Percentiles rank a stretch among this genome's conserved stretches.
These are phyloP conservation scores for Drosophila mayaguana DNA, from an alignment of 2,888 invertebrate genomes.

Conservation along the genomic window DNA sequence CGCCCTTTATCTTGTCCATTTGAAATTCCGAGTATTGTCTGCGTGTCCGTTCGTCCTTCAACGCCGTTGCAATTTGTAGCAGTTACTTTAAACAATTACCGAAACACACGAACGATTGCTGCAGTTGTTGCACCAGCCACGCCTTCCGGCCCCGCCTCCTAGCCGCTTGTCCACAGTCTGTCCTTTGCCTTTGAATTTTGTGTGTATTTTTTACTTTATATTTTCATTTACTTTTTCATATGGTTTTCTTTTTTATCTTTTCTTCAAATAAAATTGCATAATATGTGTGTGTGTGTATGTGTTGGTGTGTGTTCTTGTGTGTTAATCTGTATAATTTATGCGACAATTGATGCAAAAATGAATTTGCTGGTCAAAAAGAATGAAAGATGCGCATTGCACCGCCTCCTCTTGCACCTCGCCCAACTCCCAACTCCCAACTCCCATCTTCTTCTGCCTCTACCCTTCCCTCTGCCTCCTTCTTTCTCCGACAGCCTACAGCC, in stretches of 20 bases:
- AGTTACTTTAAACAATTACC: constrained; percentile 73
- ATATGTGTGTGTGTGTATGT: constrained; percentile 14
- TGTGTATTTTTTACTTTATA: not conserved
- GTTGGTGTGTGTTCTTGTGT: constrained; percentile 24
- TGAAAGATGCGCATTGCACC: constrained; percentile 30
- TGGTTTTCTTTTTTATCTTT: not conserved
- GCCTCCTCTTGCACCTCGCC: not conserved
- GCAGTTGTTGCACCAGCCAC: constrained; percentile 11
- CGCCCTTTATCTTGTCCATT: not conserved
- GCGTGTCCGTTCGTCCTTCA: constrained; percentile 12
- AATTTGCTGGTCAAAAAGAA: constrained; percentile 60
- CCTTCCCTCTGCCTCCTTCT: not conserved
- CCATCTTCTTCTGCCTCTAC: not conserved
- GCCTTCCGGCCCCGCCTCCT: not conserved
- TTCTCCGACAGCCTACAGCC: not conserved
- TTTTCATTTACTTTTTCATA: constrained; percentile 12
- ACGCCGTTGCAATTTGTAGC: constrained; percentile 40
- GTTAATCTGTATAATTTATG: constrained; percentile 78
- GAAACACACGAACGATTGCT: constrained; percentile 55
- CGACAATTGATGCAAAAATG: constrained; percentile 75
- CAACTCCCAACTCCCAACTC: not conserved
- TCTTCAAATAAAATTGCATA: constrained; percentile 56
- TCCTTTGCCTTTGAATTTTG: not conserved
- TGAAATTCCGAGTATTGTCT: constrained; percentile 17
- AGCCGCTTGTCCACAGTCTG: not conserved